Evolutionary conservation across 2,888 invertebrate species (phyloP).

Genomic region (Eristalis pertinax): DNA sequence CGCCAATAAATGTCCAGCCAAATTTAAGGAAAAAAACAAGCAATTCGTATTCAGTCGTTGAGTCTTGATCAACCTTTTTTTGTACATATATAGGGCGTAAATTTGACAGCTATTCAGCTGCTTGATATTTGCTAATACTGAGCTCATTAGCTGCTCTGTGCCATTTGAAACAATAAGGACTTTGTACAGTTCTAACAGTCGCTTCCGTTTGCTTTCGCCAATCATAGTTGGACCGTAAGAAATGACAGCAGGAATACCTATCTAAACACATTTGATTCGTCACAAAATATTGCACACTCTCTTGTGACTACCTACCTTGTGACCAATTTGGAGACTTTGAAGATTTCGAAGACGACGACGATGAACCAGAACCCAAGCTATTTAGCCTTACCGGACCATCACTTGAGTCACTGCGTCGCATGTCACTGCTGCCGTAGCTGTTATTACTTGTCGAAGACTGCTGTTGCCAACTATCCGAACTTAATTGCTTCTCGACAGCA

Average conservation of each 20-base stretch:
- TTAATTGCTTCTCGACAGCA: constrained; percentile 82
- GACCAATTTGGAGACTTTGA: constrained; percentile 78
- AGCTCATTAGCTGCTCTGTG: no score
- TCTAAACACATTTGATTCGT: neutral
- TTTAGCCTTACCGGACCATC: constrained; percentile 74
- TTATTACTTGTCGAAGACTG: constrained; percentile 71
- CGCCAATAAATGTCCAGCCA: no score
- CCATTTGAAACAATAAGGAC: no score
- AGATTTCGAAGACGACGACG: constrained; percentile 78
- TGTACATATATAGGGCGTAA: no score
- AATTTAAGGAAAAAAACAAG: no score
- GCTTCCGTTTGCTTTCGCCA: no score
- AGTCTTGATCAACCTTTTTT: no score
- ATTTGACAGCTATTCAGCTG: no score
- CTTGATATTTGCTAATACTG: no score
- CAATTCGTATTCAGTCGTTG: no score
- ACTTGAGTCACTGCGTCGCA: constrained; percentile 73
- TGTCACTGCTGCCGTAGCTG: constrained; percentile 74
- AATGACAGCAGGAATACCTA: neutral
- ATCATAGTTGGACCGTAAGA: neutral
- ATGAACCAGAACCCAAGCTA: constrained; percentile 79
- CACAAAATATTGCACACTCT: neutral
- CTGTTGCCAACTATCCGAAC: constrained; percentile 82
- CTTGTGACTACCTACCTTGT: constrained; percentile 74
- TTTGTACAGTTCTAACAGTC: no score